Evolutionary conservation across 2,113 vertebrate genomes (phyloP).

Genomic region (cat (Felis catus)): DNA sequence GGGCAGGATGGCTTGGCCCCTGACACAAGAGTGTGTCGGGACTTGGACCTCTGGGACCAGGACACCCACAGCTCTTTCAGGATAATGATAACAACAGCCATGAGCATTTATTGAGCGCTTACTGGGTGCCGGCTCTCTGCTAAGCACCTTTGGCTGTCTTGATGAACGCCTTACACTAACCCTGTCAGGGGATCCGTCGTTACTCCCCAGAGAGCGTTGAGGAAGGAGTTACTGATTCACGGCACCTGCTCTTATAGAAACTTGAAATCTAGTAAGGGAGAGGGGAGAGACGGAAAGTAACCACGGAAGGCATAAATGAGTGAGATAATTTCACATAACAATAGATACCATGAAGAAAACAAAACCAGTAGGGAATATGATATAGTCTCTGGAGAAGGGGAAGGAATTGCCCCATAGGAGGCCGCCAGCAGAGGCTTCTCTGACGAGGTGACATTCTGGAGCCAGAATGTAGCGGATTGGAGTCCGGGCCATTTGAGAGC

Average conservation of each 20-base stretch:
- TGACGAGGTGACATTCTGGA: background rate
- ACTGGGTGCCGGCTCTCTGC: background rate
- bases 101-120: background rate
- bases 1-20: background rate
- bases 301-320: background rate
- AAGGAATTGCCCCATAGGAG: background rate
- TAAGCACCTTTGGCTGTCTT: background rate
- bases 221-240: background rate
- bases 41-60: background rate
- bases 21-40: too few species aligned
- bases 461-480: background rate
- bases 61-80: background rate
- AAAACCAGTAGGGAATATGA: background rate
- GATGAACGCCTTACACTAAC: background rate
- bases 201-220: background rate
- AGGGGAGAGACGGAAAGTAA: background rate
- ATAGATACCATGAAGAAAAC: background rate
- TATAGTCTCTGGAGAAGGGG: background rate
- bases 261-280: conserved; percentile 6
- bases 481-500: background rate
- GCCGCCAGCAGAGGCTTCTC: background rate
- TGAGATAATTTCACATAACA: background rate
- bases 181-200: background rate
- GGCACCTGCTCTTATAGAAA: background rate
- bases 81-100: background rate